Evolutionary conservation across 1,140 invertebrate species (phyloP), one percentile per base, ranked within the genome.

Genomic region (Heliconius hewitsoni): DNA sequence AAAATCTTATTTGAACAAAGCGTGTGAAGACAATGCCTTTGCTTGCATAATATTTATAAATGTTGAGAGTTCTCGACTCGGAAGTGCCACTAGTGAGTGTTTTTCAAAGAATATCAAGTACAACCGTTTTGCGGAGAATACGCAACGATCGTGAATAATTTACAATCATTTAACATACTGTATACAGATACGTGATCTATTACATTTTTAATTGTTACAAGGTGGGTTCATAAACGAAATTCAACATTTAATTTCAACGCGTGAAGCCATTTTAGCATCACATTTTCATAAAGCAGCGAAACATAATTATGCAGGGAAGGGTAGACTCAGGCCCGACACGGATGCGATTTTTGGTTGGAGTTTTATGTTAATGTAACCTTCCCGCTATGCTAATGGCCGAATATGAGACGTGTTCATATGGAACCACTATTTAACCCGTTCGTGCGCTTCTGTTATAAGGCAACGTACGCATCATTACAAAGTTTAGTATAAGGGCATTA

Each of bases 291-390:
- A 91, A 93, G 82, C 89, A 86, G 82, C 80, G 78, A 79, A 77
- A 86, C 80, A 86, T 90, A 90, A 91, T 91, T 90, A 91, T 90
- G 85, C 88, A 73, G 83, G 85, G 78, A 37, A 77, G 80, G 73
- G 78, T 74, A 70, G 71, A 71, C 37, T 83, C 85, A 83, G 83
- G 81, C 80, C 79, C 77, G 52, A 81, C 78, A 81, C 80, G 80
- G 81, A 84, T 84, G 84, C 84, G 88, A 90, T 91, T 91, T 91
- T 90, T 89, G 85, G 86, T 81, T 39, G 72, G 80, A 89, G 82
- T 88, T 90, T 91, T 93, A 92, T 91, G 90, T 87, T 92, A 92
- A 93, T 92, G 81, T 78, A 81, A 76, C 81, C 81, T 83, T 84
- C 82, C 82, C 87, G 83, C 76, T 91, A 90, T 90, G 88, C 82